A percentile compares a stretch with the other conserved stretches of the same genome.
Conservation (phyloP, 23 tunicate genomes). For the Phallusia fumigata region DNA sequence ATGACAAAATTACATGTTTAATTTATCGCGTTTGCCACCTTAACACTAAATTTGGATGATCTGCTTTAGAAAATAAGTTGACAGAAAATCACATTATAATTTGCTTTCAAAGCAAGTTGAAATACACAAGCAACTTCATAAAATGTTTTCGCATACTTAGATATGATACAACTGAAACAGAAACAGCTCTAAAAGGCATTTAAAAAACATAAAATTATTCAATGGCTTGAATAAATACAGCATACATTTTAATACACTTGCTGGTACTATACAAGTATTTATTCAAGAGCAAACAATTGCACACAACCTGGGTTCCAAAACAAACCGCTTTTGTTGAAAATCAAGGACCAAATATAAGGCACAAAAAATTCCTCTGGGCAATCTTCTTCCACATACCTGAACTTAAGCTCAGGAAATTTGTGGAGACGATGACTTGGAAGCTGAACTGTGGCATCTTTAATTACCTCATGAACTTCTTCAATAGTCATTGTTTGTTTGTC, state of each 20-base stretch:
- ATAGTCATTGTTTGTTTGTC: slow-evolving; percentile 50
- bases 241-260: too few relatives aligned
- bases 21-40: too few relatives aligned
- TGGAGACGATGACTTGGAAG: slow-evolving; percentile 75
- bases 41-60: neutral
- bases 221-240: neutral
- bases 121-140: too few relatives aligned
- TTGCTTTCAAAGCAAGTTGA: neutral
- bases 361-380: slow-evolving; percentile 94
- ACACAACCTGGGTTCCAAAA: slow-evolving; percentile 94
- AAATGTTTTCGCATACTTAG: too few relatives aligned
- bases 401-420: slow-evolving; percentile 84
- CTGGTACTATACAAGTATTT: neutral
- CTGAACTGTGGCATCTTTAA: slow-evolving; percentile 69
- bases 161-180: too few relatives aligned
- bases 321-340: slow-evolving; percentile 76
- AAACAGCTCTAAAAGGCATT: slow-evolving; percentile 7
- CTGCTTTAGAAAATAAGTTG: neutral
- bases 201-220: neutral
- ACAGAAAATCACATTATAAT: neutral
- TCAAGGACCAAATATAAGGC: slow-evolving; percentile 95
- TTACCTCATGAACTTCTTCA: slow-evolving; percentile 64
- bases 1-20: too few relatives aligned
- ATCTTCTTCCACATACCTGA: slow-evolving; percentile 91
- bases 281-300: slow-evolving; percentile 72